Conservation (phyloP, 2,113 vertebrate genomes). For the Malaclemys terrapin region DNA sequence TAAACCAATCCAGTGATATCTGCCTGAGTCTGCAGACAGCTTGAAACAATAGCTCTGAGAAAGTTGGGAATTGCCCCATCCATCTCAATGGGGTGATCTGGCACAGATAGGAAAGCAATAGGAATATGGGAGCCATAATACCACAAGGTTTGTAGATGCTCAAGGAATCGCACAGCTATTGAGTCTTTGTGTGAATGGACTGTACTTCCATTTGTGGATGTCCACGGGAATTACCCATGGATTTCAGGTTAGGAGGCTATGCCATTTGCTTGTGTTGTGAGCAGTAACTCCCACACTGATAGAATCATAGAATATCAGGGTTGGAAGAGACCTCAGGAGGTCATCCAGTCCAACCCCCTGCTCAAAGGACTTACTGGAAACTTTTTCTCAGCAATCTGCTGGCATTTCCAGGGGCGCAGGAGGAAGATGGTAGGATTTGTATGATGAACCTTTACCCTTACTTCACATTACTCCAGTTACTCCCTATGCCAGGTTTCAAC, state of each 20-base stretch:
- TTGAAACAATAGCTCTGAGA: background rate
- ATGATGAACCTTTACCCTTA: background rate
- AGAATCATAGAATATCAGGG: background rate
- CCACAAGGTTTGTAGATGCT: background rate
- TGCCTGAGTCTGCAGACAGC: background rate
- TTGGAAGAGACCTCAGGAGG: no score
- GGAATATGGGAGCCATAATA: background rate
- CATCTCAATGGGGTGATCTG: background rate
- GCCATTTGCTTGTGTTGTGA: background rate
- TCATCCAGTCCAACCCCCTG: slow-evolving; percentile 1
- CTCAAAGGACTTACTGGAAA: background rate
- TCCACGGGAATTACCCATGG: background rate
- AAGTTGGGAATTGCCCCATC: background rate
- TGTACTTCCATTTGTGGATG: background rate
- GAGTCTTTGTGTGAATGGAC: background rate
- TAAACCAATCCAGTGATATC: background rate
- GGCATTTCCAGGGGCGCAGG: background rate
- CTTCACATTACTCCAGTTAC: background rate
- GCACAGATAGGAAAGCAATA: background rate
- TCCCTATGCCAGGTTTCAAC: background rate
- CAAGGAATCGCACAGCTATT: background rate
- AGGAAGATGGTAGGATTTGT: background rate
- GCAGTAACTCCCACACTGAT: background rate
- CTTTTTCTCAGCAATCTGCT: background rate
- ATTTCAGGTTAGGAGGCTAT: background rate